Evolutionary conservation across 1,140 invertebrate species (phyloP).

Genomic region (Diuraphis noxia): DNA sequence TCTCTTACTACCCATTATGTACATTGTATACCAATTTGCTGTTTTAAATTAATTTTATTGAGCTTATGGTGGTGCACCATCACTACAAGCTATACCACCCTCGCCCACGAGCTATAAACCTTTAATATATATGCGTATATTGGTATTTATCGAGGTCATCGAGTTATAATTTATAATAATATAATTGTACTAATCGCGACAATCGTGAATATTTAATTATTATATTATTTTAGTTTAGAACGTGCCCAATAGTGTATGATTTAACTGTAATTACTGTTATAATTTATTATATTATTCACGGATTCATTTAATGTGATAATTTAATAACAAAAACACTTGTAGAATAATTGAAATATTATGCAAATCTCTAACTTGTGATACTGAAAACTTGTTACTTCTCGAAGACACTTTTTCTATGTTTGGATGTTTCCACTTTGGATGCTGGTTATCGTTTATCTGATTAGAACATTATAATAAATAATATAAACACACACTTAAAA

Average conservation of each 20-base stretch:
- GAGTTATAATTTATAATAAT: neutral
- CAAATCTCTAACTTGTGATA: neutral
- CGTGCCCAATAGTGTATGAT: neutral
- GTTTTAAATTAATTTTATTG: neutral
- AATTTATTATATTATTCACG: neutral
- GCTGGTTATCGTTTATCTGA: neutral
- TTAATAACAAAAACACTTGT: neutral
- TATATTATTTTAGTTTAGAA: neutral
- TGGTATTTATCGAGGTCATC: neutral
- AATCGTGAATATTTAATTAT: neutral
- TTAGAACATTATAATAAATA: constrained; percentile 21
- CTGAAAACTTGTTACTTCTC: neutral
- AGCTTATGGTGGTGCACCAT: neutral
- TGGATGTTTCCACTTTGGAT: neutral
- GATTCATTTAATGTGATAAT: neutral
- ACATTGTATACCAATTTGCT: neutral
- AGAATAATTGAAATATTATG: constrained; percentile 14
- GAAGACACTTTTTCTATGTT: constrained; percentile 3
- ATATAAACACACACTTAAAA: constrained; percentile 10
- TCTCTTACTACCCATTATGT: no score
- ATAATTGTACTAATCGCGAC: neutral
- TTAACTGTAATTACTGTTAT: neutral
- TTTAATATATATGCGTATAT: neutral
- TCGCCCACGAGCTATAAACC: neutral
- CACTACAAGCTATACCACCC: neutral